Conservation (phyloP, 1,140 invertebrate species). For the Pachypeltis micranthus region DNA sequence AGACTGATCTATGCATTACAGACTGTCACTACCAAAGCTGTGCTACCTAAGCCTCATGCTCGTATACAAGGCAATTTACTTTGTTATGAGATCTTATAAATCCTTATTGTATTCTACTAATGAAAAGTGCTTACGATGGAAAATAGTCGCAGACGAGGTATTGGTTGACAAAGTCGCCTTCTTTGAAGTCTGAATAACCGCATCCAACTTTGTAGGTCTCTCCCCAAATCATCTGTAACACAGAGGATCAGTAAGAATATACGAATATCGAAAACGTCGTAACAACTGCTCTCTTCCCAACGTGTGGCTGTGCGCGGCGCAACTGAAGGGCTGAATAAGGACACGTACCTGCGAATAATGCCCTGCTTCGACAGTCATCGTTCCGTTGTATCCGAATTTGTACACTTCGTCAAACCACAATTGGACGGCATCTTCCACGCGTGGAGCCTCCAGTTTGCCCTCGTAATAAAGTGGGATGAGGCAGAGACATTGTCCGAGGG, state of each 20-base stretch:
- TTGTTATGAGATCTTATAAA: no score
- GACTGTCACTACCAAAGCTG: no score
- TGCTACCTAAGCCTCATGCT: no score
- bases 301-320: no score
- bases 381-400: not conserved
- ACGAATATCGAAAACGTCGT: no score
- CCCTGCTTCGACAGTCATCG: not conserved
- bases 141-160: constrained; percentile 79
- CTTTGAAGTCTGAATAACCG: constrained; percentile 66
- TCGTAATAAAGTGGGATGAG: constrained; percentile 44
- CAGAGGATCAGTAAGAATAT: constrained; percentile 9
- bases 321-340: no score
- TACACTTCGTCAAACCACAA: constrained; percentile 12
- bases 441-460: not conserved
- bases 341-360: constrained; percentile 16
- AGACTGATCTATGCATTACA: no score
- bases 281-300: no score
- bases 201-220: constrained; percentile 66
- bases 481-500: constrained; percentile 49
- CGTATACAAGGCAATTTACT: no score
- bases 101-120: no score
- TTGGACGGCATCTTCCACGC: not conserved
- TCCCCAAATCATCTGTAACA: constrained; percentile 61
- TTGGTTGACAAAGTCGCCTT: constrained; percentile 54
- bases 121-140: constrained; percentile 49